Evolutionary conservation across 2,113 vertebrate genomes (phyloP).

Genomic region (Bufo gargarizans): DNA sequence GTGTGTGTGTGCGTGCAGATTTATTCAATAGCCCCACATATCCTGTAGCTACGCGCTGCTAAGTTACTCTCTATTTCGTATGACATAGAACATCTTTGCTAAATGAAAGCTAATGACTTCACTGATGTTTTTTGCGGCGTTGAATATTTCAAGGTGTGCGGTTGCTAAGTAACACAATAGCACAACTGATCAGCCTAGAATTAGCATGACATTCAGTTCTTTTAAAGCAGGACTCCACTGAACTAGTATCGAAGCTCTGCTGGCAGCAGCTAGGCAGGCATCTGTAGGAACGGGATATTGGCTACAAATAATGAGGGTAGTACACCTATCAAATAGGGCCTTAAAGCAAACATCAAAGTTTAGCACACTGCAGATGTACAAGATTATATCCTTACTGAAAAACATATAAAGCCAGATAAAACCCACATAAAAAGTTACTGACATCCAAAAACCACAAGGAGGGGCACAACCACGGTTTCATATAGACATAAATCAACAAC

Average conservation of each 20-base stretch:
- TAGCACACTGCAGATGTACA: too few species aligned
- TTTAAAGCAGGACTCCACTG: not conserved
- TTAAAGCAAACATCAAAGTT: too few species aligned
- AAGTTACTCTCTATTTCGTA: slow-evolving; percentile 12
- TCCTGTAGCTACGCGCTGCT: not conserved
- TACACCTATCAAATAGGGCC: too few species aligned
- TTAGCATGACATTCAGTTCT: slow-evolving; percentile 37
- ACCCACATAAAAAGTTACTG: too few species aligned
- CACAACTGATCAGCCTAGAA: slow-evolving; percentile 46
- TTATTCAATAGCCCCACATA: not conserved
- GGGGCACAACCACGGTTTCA: too few species aligned
- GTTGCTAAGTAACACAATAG: slow-evolving; percentile 53
- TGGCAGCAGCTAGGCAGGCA: slow-evolving; percentile 7
- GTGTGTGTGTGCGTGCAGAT: not conserved
- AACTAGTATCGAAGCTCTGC: not conserved
- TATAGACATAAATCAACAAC: too few species aligned
- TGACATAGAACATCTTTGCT: slow-evolving; percentile 36
- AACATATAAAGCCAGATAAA: too few species aligned
- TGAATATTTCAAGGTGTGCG: slow-evolving; percentile 52
- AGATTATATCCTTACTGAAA: too few species aligned
- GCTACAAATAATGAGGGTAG: not conserved
- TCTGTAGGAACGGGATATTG: not conserved
- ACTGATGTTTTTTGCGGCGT: slow-evolving; percentile 35
- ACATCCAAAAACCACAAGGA: too few species aligned
- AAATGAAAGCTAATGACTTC: slow-evolving; percentile 52